These are phyloP conservation scores for Drosophila quinaria DNA, from an alignment of 2,888 invertebrate genomes.

Conservation along the genomic window DNA sequence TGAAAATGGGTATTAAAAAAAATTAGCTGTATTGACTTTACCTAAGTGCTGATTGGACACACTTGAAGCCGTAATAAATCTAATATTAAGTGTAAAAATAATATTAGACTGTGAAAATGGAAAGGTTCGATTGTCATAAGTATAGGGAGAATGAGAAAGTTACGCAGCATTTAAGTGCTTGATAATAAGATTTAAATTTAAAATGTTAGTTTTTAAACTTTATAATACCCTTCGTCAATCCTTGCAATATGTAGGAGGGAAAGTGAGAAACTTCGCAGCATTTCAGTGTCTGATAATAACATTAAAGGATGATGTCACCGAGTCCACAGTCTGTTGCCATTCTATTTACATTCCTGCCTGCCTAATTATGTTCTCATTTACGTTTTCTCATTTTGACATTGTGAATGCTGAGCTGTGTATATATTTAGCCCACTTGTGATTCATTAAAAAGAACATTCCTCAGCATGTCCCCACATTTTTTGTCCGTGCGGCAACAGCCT, in stretches of 20 bases:
- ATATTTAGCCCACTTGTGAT: conserved; percentile 53
- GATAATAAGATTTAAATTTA: conserved; percentile 26
- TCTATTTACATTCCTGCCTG: conserved; percentile 37
- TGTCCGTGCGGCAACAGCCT: conserved; percentile 33
- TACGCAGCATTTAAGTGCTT: conserved; percentile 7
- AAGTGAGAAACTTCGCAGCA: conserved; percentile 1
- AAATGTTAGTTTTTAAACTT: background rate
- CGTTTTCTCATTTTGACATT: conserved; percentile 25
- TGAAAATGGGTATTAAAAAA: background rate
- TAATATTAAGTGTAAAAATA: background rate
- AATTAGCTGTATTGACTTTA: no score
- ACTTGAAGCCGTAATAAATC: background rate
- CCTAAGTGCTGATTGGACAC: background rate
- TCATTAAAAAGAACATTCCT: conserved; percentile 73
- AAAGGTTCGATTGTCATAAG: no score
- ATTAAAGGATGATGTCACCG: conserved; percentile 63
- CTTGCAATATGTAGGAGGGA: background rate
- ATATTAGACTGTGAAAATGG: no score
- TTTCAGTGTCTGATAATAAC: conserved; percentile 30
- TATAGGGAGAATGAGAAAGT: no score
- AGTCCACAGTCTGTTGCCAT: conserved; percentile 15
- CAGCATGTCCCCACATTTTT: conserved; percentile 39
- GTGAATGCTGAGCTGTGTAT: conserved; percentile 11
- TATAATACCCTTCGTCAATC: background rate
- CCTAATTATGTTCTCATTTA: conserved; percentile 63